Base-by-base conservation (phyloP, 2,888 invertebrate genomes). In the Halictus quadricinctus region DNA sequence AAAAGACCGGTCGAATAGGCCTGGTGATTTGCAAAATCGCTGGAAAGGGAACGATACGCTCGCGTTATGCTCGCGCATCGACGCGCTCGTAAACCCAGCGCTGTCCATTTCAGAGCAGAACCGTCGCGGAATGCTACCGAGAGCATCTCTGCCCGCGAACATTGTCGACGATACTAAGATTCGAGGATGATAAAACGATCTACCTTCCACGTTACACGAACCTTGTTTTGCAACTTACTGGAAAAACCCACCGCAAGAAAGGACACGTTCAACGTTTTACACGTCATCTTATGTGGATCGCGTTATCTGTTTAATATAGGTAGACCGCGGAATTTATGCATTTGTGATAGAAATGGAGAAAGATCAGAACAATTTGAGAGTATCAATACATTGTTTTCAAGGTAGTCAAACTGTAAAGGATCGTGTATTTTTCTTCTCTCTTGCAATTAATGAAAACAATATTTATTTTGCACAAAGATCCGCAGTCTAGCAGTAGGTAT, bases 11-110 rank as follows among this genome's bases (percentile, higher is more conserved):
- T 36, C 36, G 25, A 74, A 76, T 70, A 83, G 58, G n/a, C n/a
- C n/a, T 15, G 64, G 48, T 50, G 79, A 76, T 73, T 85, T 72
- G 84, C 60, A 69, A 80, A 76, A 80, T 64, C 25, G 75, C 70
- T 79, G 75, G 73, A 83, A 76, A 76, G 76, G 18, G 69, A 72
- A 76, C 15, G 83, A 76, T 60, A 66, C 48, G 43, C 29, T 46
- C 25, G 64, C 36, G 29, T 48, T 36, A 29, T 29, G 21, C 41
- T 13, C 15, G 18, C 8, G 73, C 70, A 60, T 78, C 50, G 69
- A 58, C 54, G 72, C 41, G 76, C 46, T 36, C 54, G 48, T 76
- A 69, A 79, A 83, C 36, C 36, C 29, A 29, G 2, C 4, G 36
- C 15, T 64, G 64, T 64, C 64, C 64, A 18, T 29, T 36, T 8